Percentiles rank a stretch among this genome's conserved stretches.
phyloP scores from a whole-genome alignment of 2,113 vertebrate species.

The Chaetorhynchus papuensis region DNA sequence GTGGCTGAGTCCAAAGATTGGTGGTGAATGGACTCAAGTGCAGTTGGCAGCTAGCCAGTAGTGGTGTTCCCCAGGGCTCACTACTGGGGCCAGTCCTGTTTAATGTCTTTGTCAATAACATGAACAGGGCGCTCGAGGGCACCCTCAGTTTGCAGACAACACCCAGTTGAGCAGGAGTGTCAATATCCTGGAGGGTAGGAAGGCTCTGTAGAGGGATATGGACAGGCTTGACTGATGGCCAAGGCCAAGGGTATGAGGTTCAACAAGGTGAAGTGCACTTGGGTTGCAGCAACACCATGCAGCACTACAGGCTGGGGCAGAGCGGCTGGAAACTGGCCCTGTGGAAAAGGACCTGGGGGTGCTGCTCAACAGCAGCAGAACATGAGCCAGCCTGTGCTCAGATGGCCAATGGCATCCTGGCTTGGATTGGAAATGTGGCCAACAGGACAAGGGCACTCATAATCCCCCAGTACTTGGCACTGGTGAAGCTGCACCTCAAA shows the following conservation, averaged over 20 bases:
- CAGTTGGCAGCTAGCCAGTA: fast-evolving
- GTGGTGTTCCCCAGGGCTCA: neutral
- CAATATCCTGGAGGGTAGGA: neutral
- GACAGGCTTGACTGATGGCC: fast-evolving
- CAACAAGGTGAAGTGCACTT: neutral
- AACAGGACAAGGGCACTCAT: neutral
- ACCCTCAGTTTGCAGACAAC: neutral
- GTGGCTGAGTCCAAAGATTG: too few species aligned
- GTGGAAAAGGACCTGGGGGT: neutral
- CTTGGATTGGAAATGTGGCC: neutral
- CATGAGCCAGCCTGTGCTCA: neutral
- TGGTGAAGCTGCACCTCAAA: fast-evolving
- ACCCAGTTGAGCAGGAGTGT: fast-evolving
- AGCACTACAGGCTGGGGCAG: fast-evolving
- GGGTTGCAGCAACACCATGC: neutral
- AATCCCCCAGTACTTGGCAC: fast-evolving
- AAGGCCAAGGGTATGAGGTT: fast-evolving
- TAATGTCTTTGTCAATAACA: neutral
- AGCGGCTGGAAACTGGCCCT: fast-evolving
- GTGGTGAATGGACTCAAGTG: neutral
- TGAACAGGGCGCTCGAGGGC: fast-evolving
- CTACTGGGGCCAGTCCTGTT: neutral
- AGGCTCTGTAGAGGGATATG: neutral
- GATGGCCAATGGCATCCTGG: neutral
- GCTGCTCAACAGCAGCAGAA: fast-evolving